Evolutionary conservation across 2,888 invertebrate species (phyloP).

Genomic region (Catocala fraxini): DNA sequence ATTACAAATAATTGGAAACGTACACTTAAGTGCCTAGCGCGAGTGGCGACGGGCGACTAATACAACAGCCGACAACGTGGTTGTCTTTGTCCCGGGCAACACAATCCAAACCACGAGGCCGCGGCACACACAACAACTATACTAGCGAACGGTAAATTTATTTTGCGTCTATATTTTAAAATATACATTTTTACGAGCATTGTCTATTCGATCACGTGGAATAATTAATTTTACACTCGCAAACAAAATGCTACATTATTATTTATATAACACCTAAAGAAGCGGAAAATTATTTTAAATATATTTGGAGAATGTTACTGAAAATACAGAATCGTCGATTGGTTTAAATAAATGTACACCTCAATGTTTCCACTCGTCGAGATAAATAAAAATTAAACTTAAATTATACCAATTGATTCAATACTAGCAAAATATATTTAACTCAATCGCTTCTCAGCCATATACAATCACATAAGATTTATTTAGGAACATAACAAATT

Average conservation of each 20-base stretch:
- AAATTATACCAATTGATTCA: slow-evolving; percentile 48
- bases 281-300: slow-evolving; percentile 34
- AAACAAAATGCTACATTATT: slow-evolving; percentile 39
- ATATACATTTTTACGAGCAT: slow-evolving; percentile 47
- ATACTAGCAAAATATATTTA: slow-evolving; percentile 50
- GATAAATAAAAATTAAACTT: slow-evolving; percentile 45
- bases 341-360: slow-evolving; percentile 29
- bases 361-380: neutral
- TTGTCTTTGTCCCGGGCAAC: slow-evolving; percentile 10
- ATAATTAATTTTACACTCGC: slow-evolving; percentile 33
- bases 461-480: slow-evolving; percentile 54
- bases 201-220: slow-evolving; percentile 46
- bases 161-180: slow-evolving; percentile 40
- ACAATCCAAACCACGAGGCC: slow-evolving; percentile 19
- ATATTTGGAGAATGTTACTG: slow-evolving; percentile 24
- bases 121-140: slow-evolving; percentile 37
- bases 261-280: slow-evolving; percentile 42
- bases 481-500: slow-evolving; percentile 73
- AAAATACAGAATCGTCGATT: slow-evolving; percentile 23
- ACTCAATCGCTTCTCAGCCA: slow-evolving; percentile 50
- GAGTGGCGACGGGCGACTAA: neutral
- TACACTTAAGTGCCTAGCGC: neutral
- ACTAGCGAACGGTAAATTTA: slow-evolving; percentile 52
- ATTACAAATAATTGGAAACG: slow-evolving; percentile 3
- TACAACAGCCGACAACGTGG: slow-evolving; percentile 9